phyloP scores from a whole-genome alignment of 2,113 vertebrate genomes.

The Entelurus aequoreus region DNA sequence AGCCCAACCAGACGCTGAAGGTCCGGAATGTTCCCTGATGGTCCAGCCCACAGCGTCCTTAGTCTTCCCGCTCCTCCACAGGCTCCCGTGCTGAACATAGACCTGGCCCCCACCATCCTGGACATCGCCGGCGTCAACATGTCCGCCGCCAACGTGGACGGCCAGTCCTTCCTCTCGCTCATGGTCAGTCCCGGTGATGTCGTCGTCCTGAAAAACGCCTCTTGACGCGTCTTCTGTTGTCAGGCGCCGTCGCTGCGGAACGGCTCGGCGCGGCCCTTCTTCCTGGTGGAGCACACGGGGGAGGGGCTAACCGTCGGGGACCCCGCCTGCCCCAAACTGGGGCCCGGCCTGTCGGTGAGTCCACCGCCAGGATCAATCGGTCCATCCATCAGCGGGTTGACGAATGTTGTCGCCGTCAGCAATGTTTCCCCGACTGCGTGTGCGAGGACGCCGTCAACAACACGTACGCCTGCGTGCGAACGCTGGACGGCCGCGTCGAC shows the following conservation, averaged over 20 bases:
- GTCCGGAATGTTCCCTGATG: slow-evolving; percentile 26
- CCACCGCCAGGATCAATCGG: neutral
- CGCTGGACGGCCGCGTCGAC: slow-evolving; percentile 42
- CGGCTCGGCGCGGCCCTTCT: slow-evolving; percentile 59
- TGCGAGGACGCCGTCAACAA: slow-evolving; percentile 79
- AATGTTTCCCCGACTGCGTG: slow-evolving; percentile 79
- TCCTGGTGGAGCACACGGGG: slow-evolving; percentile 74
- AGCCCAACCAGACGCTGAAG: slow-evolving; percentile 66
- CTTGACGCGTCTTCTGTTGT: neutral
- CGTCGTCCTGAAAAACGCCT: neutral
- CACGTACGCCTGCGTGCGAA: slow-evolving; percentile 77
- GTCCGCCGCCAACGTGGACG: slow-evolving; percentile 63
- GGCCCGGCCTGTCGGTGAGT: slow-evolving; percentile 73
- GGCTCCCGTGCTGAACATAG: slow-evolving; percentile 73
- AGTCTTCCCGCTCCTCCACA: slow-evolving; percentile 17
- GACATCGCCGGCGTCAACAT: slow-evolving; percentile 73
- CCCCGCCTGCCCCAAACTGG: slow-evolving; percentile 69
- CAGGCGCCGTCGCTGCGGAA: slow-evolving; percentile 68
- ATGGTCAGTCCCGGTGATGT: slow-evolving; percentile 57
- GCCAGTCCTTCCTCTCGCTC: slow-evolving; percentile 73
- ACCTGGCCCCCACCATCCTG: slow-evolving; percentile 72
- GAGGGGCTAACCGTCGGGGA: slow-evolving; percentile 61
- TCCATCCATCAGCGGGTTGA: neutral
- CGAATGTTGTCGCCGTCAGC: slow-evolving; percentile 32
- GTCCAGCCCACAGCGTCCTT: neutral